A percentile compares a stretch with the other conserved stretches of the same genome.
These are phyloP conservation scores for Chionis minor DNA, from an alignment of 2,113 vertebrate genomes.

Conservation along the genomic window DNA sequence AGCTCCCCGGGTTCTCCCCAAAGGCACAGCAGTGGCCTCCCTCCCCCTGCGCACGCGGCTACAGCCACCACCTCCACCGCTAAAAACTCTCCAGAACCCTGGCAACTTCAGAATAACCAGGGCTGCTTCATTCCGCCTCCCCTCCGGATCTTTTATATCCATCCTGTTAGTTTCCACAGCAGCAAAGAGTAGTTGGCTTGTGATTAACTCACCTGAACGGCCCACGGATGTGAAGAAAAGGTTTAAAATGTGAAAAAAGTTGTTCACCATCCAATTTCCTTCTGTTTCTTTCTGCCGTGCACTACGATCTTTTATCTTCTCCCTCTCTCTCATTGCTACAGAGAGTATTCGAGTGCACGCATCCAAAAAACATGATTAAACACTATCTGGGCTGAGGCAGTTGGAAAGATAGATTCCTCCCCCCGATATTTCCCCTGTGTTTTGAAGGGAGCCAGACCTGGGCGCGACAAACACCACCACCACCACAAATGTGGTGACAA, in stretches of 20 bases:
- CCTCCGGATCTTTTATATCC: neutral
- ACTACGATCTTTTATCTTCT: neutral
- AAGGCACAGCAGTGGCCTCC: neutral
- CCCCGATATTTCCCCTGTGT: neutral
- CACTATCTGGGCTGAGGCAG: neutral
- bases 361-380: neutral
- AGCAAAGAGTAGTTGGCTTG: neutral
- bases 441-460: neutral
- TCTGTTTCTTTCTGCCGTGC: neutral
- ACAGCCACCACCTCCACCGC: neutral
- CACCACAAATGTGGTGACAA: neutral
- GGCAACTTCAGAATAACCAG: neutral
- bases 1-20: neutral
- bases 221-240: neutral
- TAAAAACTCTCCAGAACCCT: neutral
- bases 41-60: accelerated
- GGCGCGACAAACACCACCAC: neutral
- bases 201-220: neutral
- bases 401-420: neutral
- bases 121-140: neutral
- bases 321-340: neutral
- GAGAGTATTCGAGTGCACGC: neutral
- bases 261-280: neutral
- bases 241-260: neutral
- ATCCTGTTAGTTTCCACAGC: neutral